phyloP scores from a whole-genome alignment of 35 echinoderm and acorn worm species.

The Apostichopus californicus region DNA sequence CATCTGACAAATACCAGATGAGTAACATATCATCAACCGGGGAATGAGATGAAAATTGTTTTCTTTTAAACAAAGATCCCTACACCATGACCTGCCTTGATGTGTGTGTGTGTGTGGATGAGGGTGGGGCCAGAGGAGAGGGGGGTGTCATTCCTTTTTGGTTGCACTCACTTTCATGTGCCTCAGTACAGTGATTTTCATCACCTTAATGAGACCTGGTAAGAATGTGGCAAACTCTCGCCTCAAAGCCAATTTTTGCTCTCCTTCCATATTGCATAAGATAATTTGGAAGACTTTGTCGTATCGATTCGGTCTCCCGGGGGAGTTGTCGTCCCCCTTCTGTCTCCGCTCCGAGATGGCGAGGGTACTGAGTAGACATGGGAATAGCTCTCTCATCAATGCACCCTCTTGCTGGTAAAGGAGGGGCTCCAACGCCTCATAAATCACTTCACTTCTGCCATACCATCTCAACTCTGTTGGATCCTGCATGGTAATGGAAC shows the following conservation, averaged over 20 bases:
- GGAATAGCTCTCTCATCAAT: slow-evolving; percentile 65
- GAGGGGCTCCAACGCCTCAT: slow-evolving; percentile 72
- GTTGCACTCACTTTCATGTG: slow-evolving; percentile 79
- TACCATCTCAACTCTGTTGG: slow-evolving; percentile 91
- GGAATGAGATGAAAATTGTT: too few relatives aligned
- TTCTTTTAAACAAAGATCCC: too few relatives aligned
- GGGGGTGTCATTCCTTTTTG: too few relatives aligned
- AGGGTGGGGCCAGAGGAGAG: too few relatives aligned
- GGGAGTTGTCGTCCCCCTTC: slow-evolving; percentile 14
- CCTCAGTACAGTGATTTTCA: slow-evolving; percentile 78
- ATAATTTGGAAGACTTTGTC: slow-evolving; percentile 77
- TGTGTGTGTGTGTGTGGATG: too few relatives aligned
- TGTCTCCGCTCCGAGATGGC: slow-evolving; percentile 64
- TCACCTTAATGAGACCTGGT: slow-evolving; percentile 56
- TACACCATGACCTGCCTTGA: too few relatives aligned
- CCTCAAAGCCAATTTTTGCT: slow-evolving; percentile 80
- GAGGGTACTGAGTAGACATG: slow-evolving; percentile 74
- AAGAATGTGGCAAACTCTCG: slow-evolving; percentile 64
- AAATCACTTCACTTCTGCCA: slow-evolving; percentile 78
- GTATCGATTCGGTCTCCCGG: slow-evolving; percentile 60
- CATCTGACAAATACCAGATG: too few relatives aligned
- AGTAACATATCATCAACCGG: too few relatives aligned
- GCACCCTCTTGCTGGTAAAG: slow-evolving; percentile 72
- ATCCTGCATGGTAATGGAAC: slow-evolving; percentile 29
- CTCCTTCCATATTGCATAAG: slow-evolving; percentile 85